Conservation (phyloP, 2,888 invertebrate genomes). For the Nematopogon swammerdamellus region DNA sequence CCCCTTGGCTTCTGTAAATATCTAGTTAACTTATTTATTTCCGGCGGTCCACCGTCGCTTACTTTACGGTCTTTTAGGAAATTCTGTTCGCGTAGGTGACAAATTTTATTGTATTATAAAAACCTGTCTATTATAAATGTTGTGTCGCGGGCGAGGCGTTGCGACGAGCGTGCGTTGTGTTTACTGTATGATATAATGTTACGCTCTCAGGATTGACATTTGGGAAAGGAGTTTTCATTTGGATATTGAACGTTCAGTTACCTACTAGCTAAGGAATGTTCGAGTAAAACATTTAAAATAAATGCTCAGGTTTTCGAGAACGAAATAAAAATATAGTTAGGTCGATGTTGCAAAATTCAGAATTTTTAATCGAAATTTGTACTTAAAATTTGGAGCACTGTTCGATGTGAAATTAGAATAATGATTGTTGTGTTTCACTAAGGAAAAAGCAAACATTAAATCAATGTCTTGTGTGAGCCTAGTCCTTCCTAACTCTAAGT, state of each 20-base stretch:
- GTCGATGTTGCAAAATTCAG: conserved; percentile 52
- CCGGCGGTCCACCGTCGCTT: conserved; percentile 8
- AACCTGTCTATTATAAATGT: conserved; percentile 31
- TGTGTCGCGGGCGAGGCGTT: conserved; percentile 33
- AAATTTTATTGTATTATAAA: conserved; percentile 51
- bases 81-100: conserved; percentile 52
- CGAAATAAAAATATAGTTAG: conserved; percentile 48
- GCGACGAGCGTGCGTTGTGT: conserved; percentile 45
- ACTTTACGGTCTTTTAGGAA: conserved; percentile 32
- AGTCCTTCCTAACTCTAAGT: neutral
- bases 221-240: conserved; percentile 2
- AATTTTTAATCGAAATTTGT: conserved; percentile 43
- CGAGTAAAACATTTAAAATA: conserved; percentile 48
- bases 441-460: neutral
- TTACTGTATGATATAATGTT: conserved; percentile 22
- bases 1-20: conserved; percentile 44
- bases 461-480: neutral
- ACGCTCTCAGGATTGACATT: conserved; percentile 45
- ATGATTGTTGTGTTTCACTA: neutral
- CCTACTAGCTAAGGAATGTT: conserved; percentile 43
- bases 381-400: conserved; percentile 34
- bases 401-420: conserved; percentile 48
- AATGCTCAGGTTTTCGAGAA: conserved; percentile 35
- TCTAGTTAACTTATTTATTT: conserved; percentile 53
- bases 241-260: conserved; percentile 39